Evolutionary conservation across 2,113 vertebrate genomes (phyloP).

Genomic region (Rhagologus leucostigma): DNA sequence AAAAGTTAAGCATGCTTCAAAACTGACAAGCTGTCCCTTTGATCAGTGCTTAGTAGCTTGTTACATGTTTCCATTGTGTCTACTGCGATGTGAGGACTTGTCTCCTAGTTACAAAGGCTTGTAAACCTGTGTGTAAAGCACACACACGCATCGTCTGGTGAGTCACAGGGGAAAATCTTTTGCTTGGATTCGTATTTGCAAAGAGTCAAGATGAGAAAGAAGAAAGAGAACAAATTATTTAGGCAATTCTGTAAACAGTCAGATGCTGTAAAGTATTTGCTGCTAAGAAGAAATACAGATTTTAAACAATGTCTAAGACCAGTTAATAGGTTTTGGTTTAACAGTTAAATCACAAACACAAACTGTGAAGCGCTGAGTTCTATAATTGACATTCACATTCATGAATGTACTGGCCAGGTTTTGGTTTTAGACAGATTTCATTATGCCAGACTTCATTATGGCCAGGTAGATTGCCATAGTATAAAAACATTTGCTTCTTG

Average conservation of each 20-base stretch:
- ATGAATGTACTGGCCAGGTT: neutral
- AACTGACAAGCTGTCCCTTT: neutral
- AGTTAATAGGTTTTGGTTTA: neutral
- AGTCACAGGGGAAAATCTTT: neutral
- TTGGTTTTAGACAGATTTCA: neutral
- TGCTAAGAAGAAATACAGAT: neutral
- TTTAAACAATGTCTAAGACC: neutral
- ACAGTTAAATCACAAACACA: neutral
- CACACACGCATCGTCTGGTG: rapidly evolving
- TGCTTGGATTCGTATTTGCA: neutral
- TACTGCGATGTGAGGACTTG: neutral
- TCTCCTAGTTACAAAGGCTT: neutral
- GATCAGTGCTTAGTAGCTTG: neutral
- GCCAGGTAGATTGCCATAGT: neutral
- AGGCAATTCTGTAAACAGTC: neutral
- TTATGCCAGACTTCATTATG: neutral
- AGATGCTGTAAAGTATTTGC: neutral
- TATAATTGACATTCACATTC: neutral
- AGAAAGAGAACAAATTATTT: neutral
- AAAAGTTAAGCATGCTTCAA: neutral
- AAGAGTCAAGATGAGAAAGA: neutral
- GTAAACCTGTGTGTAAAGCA: neutral
- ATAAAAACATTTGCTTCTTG: neutral
- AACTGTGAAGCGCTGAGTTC: neutral
- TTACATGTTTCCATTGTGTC: rapidly evolving